phyloP scores from a whole-genome alignment of 2,797 vertebrate species.

The Meriones psammophilus region DNA sequence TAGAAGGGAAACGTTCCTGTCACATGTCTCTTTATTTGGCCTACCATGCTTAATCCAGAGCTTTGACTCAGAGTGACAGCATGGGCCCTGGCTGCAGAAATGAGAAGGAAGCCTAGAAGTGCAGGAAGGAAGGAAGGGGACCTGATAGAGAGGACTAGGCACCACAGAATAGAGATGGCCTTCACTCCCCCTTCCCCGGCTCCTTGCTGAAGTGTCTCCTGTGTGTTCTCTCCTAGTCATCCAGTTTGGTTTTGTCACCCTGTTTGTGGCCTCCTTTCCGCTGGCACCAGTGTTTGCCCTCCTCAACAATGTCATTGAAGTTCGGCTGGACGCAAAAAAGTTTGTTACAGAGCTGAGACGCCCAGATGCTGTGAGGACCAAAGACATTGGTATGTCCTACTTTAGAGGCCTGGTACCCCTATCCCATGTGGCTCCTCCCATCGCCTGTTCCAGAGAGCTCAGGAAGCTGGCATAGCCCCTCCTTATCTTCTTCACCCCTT shows the following conservation, averaged over 20 bases:
- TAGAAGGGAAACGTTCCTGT: neutral
- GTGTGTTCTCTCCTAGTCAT: slow-evolving; percentile 90
- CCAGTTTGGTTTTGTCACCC: slow-evolving; percentile 98
- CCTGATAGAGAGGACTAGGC: accelerated
- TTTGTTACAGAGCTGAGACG: slow-evolving; percentile 95
- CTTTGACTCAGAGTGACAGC: neutral
- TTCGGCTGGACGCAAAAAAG: slow-evolving; percentile 97
- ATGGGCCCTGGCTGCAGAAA: neutral
- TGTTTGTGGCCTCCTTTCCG: slow-evolving; percentile 98
- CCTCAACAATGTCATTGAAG: slow-evolving; percentile 98
- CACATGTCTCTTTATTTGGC: neutral
- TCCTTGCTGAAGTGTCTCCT: neutral
- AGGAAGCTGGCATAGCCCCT: neutral
- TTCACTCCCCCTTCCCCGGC: accelerated
- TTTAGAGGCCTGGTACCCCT: neutral
- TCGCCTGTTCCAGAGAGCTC: neutral
- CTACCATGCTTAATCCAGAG: neutral
- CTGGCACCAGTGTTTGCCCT: slow-evolving; percentile 97
- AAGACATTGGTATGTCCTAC: slow-evolving; percentile 94
- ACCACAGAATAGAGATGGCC: accelerated
- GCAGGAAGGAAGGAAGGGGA: neutral
- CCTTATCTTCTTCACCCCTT: neutral
- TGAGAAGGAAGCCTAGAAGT: neutral
- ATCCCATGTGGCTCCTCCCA: accelerated
- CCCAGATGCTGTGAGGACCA: slow-evolving; percentile 95